Evolutionary conservation across 2,797 vertebrate genomes (phyloP).

Genomic region (Bryconaethiops microstoma): DNA sequence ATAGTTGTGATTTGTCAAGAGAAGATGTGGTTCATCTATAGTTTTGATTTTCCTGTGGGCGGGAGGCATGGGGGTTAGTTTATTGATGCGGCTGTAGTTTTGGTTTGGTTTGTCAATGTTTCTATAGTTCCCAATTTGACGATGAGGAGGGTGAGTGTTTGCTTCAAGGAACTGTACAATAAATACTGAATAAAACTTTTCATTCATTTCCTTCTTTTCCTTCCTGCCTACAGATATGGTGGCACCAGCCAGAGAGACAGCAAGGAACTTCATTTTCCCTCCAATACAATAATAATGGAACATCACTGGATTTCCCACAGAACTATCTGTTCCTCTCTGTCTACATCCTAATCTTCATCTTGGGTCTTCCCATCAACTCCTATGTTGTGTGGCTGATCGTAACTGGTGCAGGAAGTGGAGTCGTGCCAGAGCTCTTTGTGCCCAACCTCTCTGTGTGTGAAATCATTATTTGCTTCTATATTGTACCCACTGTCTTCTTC

Average conservation of each 20-base stretch:
- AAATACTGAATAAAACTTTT: background rate
- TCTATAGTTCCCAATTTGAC: no score
- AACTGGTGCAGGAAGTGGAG: background rate
- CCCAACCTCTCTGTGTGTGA: constrained; percentile 40
- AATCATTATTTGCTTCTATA: background rate
- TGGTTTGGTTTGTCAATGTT: no score
- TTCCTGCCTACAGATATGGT: no score
- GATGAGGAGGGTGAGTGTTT: no score
- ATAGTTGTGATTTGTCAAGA: no score
- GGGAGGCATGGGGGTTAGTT: no score
- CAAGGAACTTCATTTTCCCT: background rate
- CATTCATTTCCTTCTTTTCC: background rate
- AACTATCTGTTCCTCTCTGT: background rate
- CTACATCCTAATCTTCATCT: background rate
- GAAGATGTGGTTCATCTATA: no score
- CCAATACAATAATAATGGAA: background rate
- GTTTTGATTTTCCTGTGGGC: no score
- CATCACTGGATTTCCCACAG: no score
- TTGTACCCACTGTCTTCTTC: background rate
- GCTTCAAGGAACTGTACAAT: no score
- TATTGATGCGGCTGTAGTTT: no score
- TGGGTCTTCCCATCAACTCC: constrained; percentile 40
- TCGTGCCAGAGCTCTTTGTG: constrained; percentile 39
- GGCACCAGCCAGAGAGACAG: background rate
- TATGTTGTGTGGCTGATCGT: constrained; percentile 44